Percentiles rank a stretch among this genome's conserved stretches.
Evolutionary conservation across 2,888 invertebrate species (phyloP).

Genomic region (Acronicta psi): DNA sequence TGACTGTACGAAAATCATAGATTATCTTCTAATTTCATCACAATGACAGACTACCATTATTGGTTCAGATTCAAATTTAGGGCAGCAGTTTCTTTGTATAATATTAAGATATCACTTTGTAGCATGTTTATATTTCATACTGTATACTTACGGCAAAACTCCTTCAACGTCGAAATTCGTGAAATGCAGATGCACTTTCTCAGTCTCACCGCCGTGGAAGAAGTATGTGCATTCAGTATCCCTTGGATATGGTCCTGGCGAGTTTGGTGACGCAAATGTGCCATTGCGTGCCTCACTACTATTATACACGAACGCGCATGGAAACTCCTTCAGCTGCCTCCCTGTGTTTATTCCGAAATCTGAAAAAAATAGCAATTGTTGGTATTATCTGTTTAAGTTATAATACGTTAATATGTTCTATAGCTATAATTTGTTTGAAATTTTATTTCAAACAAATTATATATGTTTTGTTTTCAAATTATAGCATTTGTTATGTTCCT

Average conservation of each 20-base stretch:
- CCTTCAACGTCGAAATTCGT: conserved; percentile 98
- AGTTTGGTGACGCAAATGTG: conserved; percentile 96
- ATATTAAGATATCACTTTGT: no score
- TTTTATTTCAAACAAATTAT: no score
- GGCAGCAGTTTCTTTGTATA: no score
- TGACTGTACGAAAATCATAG: no score
- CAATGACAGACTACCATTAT: no score
- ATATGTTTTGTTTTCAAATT: no score
- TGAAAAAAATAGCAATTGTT: conserved; percentile 72
- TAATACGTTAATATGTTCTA: no score
- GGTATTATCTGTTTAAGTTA: neutral
- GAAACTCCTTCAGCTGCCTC: conserved; percentile 92
- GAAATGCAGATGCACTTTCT: conserved; percentile 95
- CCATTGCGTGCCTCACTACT: conserved; percentile 94
- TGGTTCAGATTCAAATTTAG: no score
- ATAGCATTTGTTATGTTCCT: no score
- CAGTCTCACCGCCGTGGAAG: conserved; percentile 94
- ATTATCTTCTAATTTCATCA: no score
- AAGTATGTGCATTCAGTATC: conserved; percentile 97
- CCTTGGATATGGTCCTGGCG: conserved; percentile 96
- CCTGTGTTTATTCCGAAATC: conserved; percentile 97
- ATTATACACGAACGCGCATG: conserved; percentile 96
- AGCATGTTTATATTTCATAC: no score
- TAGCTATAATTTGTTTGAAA: no score
- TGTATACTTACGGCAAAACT: conserved; percentile 94